Percentiles rank a stretch among this genome's conserved stretches.
These are phyloP conservation scores for Pseudococcus viburni DNA, from an alignment of 2,888 invertebrate species.

Conservation along the genomic window DNA sequence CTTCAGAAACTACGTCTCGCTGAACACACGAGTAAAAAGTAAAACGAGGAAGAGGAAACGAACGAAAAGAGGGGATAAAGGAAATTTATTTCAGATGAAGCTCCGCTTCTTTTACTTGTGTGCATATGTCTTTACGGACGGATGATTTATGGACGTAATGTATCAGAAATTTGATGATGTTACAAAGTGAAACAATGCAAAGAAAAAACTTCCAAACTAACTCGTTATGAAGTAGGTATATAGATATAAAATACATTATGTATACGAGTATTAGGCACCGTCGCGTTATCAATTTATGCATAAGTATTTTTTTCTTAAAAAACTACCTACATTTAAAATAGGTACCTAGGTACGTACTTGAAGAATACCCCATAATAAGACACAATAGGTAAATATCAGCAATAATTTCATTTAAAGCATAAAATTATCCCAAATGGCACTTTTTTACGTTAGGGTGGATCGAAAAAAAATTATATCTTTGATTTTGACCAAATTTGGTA, in stretches of 20 bases:
- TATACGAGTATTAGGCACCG: background rate
- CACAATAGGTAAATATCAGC: no score
- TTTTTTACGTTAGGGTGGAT: no score
- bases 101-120: conserved; percentile 31
- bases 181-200: conserved; percentile 38
- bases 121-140: conserved; percentile 39
- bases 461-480: no score
- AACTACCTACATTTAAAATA: background rate
- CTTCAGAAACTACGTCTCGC: conserved; percentile 43
- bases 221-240: conserved; percentile 24
- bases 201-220: conserved; percentile 36
- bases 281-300: background rate
- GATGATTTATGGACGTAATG: conserved; percentile 47
- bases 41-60: conserved; percentile 36
- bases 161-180: conserved; percentile 47
- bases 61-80: conserved; percentile 33
- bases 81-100: conserved; percentile 39
- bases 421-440: no score
- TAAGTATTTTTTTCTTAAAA: background rate
- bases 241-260: background rate
- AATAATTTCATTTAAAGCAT: no score
- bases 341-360: background rate
- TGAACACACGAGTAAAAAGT: conserved; percentile 41
- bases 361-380: background rate
- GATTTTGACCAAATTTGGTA: no score